Evolutionary conservation across 2,113 vertebrate genomes (phyloP), one percentile per base, ranked within the genome.

Genomic region (Dromaius novaehollandiae): DNA sequence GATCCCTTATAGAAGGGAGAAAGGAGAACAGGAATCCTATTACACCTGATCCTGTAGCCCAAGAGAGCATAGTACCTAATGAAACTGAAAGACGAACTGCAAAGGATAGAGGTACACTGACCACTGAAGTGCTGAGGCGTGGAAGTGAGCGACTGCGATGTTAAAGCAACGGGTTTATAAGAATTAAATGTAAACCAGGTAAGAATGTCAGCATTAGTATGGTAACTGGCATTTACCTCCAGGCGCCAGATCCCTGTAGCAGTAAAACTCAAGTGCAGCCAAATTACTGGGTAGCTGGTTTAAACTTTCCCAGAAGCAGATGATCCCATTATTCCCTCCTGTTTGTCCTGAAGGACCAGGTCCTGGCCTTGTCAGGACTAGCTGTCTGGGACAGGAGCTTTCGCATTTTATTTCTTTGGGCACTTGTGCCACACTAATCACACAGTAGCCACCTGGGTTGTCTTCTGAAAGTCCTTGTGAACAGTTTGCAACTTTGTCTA

Each of bases 91-190:
- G 50, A 50, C 0, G 2, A 93, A 42, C 46, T 36, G 71, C 75
- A 87, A 87, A 70, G 30, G 36, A 73, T 34, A 94, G 42, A 68
- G 22, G 34, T 19, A 60, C 9, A 10, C 34, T 82, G 56, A 61
- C 11, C 42, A 26, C 19, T 82, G 64, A 89, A 90, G 88, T 25
- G 16, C n/a, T 89, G 68, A 83, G n/a, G 51, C 30, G 26, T 56
- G 25, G 46, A 84, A 76, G 21, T 16, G 26, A 92, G 26, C 4
- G 34, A 79, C n/a, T 65, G 13, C 34, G 58, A 61, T 11, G 46
- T 7, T 8, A 69, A 80, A 34, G 17, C 16, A 79, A 56, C 0
- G 0, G 9, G 5, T 63, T 76, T 65, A 0, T 40, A 63, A 77
- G 44, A 93, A 82, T 69, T 68, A 91, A 90, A 77, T 36, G 63